Evolutionary conservation across 2,797 vertebrate genomes (phyloP).

Genomic region (Pempheris klunzingeri): DNA sequence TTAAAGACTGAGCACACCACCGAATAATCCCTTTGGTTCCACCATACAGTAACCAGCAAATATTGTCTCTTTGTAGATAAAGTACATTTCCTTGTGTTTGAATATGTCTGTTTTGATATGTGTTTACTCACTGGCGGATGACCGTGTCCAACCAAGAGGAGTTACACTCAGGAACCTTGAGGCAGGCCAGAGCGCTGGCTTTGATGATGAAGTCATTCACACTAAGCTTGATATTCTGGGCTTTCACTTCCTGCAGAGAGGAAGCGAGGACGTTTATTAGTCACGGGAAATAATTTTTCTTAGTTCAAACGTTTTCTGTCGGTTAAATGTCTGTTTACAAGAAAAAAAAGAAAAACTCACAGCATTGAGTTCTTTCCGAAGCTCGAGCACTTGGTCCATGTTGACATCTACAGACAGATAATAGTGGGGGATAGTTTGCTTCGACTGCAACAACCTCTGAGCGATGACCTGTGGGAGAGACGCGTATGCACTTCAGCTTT

Average conservation of each 20-base stretch:
- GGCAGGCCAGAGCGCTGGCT: conserved; percentile 94
- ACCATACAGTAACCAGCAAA: too few species aligned
- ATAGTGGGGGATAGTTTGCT: conserved; percentile 99
- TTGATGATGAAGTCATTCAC: conserved; percentile 99
- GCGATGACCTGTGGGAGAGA: conserved; percentile 91
- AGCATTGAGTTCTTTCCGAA: conserved; percentile 94
- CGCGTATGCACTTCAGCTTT: conserved; percentile 45
- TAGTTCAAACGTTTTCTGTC: neutral
- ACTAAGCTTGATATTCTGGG: conserved; percentile 93
- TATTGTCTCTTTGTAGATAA: too few species aligned
- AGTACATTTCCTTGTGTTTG: neutral
- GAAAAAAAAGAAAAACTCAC: conserved; percentile 78
- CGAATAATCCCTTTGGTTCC: neutral
- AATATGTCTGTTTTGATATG: neutral
- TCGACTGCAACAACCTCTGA: conserved; percentile 97
- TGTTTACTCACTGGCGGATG: conserved; percentile 94
- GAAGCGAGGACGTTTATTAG: neutral
- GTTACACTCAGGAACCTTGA: conserved; percentile 98
- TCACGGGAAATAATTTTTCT: conserved; percentile 8
- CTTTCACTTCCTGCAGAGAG: conserved; percentile 88
- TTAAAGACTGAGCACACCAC: neutral
- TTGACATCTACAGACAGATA: conserved; percentile 96
- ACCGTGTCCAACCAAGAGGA: conserved; percentile 99
- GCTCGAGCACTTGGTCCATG: conserved; percentile 94
- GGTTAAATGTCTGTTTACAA: neutral